Evolutionary conservation across 2,888 invertebrate genomes (phyloP).

Genomic region (Balanococcus diminutus): DNA sequence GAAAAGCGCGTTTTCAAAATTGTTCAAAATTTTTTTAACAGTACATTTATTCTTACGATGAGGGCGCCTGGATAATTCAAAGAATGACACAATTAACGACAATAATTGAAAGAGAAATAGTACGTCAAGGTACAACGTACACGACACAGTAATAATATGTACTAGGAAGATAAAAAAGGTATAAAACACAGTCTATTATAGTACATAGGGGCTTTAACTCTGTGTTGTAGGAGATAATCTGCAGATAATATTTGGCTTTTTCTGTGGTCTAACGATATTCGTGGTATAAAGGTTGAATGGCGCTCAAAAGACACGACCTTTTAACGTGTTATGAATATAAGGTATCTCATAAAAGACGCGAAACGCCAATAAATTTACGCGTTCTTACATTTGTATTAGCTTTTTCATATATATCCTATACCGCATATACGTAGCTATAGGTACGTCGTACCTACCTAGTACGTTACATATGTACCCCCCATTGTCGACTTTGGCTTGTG

Average conservation of each 20-base stretch:
- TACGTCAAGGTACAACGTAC: no score
- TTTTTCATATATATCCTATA: background rate
- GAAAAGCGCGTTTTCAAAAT: no score
- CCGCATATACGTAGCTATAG: background rate
- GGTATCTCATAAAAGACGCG: background rate
- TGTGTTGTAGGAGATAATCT: background rate
- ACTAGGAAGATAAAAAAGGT: no score
- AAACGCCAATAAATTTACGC: background rate
- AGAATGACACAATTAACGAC: no score
- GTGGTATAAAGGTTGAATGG: background rate
- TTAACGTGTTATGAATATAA: slow-evolving; percentile 10
- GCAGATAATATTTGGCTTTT: slow-evolving; percentile 7
- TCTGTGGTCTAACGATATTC: background rate
- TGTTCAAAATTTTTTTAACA: no score
- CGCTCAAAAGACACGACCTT: background rate
- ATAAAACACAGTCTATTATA: no score
- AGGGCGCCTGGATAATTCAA: no score
- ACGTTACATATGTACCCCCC: background rate
- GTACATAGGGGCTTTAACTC: background rate
- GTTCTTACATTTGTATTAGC: background rate
- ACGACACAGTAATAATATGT: background rate
- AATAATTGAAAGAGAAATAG: no score
- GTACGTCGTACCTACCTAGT: background rate
- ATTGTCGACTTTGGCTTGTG: background rate
- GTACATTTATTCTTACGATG: no score